Base-by-base conservation (phyloP, 2,113 vertebrate species). In the Heteronetta atricapilla region DNA sequence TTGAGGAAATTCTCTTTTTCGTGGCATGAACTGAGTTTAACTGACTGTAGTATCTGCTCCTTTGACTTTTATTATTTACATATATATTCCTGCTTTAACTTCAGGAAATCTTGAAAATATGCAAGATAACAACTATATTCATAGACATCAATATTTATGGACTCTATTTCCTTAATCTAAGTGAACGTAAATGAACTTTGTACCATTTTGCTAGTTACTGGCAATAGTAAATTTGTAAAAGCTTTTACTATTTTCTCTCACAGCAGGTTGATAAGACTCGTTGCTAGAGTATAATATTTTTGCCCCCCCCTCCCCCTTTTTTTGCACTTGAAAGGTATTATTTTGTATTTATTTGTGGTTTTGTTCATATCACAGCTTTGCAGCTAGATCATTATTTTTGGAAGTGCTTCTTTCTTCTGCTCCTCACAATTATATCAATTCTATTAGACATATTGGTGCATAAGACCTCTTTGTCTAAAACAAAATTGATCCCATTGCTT, bases 301-400 rank as follows among this genome's bases (percentile, higher is more conserved):
- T 76, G 4, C 18, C n/a, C n/a, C n/a, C n/a, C n/a, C n/a, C n/a
- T n/a, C n/a, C n/a, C n/a, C 16, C 4, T 19, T 33, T 81, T 46
- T 91, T 82, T 92, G 22, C n/a, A 60, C 40, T 73, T 82, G 31
- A 78, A 75, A 93, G 48, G 11, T 87, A 69, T 62, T 72, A 76
- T 79, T 91, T 94, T 90, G 8, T 38, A 85, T 93, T 17, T 75
- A 34, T 86, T 89, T 91, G 11, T 83, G 42, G 44, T 88, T 85
- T 82, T 79, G 8, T 48, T 86, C n/a, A 5, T 92, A 80, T 82
- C 52, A 79, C 13, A 79, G 36, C 1, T 1, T 77, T 85, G 13
- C 67, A 92, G 38, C 6, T 89, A 38, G 36, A 40, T 28, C 19
- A 73, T 83, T 75, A 81, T 72, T 90, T 78, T 23, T 55, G 53